Base-by-base conservation (phyloP, 2,888 invertebrate species). In the Crioceris asparagi region DNA sequence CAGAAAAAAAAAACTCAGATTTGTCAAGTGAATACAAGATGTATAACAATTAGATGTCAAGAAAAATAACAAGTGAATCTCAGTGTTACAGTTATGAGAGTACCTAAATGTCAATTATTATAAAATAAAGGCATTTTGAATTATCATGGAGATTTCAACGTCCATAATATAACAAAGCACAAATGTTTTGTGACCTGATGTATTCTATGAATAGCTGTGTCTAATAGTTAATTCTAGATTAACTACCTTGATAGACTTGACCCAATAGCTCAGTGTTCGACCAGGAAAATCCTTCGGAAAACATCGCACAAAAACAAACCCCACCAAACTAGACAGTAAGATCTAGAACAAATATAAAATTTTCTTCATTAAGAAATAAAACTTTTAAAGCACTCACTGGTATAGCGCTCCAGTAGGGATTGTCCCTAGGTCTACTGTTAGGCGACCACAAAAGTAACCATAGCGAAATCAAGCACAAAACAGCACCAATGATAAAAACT, bases 361-460 rank as follows among this genome's bases (percentile, higher is more conserved):
- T n/a, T n/a, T n/a, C n/a, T n/a, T n/a, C n/a, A n/a, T n/a, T n/a
- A n/a, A n/a, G n/a, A n/a, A n/a, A n/a, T n/a, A n/a, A 11, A 31
- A 16, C 15, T 14, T 17, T 32, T 15, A 5, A 19, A 12, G n/a
- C 35, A 52, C 65, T 68, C 61, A 79, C 77, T 45, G 74, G 71
- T 51, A 74, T 60, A 25, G 74, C 77, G 51, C 77, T 76, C 72
- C 77, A 75, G 50, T 74, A 76, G 1, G 77, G 77, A 62, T 75
- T 75, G 49, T 78, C 74, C 43, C 68, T 61, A 38, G 69, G 57
- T 36, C 69, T 65, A 14, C 77, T 65, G 54, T 71, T 70, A 4
- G 77, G 77, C 11, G 75, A 68, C 67, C 75, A 72, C 16, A 75
- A 50, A 12, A 75, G 59, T 41, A 76, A 63, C 72, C 74, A 77